Conservation (phyloP, 1,140 invertebrate genomes). For the Venturia canescens region DNA sequence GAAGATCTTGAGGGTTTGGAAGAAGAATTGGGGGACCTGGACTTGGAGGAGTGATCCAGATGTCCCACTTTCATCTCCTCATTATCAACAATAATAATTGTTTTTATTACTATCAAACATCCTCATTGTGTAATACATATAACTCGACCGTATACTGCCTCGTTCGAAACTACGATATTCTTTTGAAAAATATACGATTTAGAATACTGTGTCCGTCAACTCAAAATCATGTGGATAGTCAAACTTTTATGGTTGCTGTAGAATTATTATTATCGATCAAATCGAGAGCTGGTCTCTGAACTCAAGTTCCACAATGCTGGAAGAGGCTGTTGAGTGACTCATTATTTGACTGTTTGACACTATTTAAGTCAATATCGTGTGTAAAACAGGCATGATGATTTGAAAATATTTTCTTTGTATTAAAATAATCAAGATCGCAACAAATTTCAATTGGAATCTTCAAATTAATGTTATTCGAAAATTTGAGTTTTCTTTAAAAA, state of each 20-base stretch:
- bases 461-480: no score
- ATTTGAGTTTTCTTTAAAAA: no score
- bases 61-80: slow-evolving; percentile 60
- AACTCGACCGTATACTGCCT: slow-evolving; percentile 48
- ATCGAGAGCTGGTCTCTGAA: slow-evolving; percentile 33
- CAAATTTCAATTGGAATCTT: no score
- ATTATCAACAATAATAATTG: slow-evolving; percentile 38
- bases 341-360: background rate
- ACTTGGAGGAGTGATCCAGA: slow-evolving; percentile 80
- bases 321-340: background rate
- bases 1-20: slow-evolving; percentile 90
- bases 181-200: slow-evolving; percentile 37
- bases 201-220: slow-evolving; percentile 21
- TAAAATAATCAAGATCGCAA: no score
- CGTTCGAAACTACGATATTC: slow-evolving; percentile 6
- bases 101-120: slow-evolving; percentile 43
- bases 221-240: slow-evolving; percentile 22
- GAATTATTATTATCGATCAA: background rate
- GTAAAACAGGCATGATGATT: no score
- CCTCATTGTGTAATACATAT: slow-evolving; percentile 32
- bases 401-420: no score
- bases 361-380: background rate
- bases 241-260: background rate
- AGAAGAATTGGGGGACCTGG: slow-evolving; percentile 88
- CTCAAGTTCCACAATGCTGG: background rate